Conservation (phyloP, 2,113 vertebrate genomes). For the Empidonax traillii region DNA sequence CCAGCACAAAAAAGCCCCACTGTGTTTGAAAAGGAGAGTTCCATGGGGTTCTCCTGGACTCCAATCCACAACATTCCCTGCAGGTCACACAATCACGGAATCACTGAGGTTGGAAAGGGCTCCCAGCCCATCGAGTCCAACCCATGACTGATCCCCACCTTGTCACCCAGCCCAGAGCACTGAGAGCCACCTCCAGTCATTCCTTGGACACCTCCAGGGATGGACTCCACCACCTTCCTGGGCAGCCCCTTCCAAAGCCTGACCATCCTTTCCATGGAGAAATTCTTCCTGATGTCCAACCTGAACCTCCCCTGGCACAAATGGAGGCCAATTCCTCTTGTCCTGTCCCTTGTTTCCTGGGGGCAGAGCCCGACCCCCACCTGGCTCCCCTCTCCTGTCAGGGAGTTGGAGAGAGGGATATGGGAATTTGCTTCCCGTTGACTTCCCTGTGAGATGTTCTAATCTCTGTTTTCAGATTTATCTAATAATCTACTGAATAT, state of each 20-base stretch:
- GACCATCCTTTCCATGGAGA: neutral
- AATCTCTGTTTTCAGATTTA: neutral
- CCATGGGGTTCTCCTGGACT: neutral
- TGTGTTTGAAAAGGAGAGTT: neutral
- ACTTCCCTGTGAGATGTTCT: neutral
- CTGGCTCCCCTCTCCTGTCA: neutral
- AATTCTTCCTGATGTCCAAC: neutral
- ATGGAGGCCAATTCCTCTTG: neutral
- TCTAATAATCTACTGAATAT: neutral
- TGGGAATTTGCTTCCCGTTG: neutral
- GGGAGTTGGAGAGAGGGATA: neutral
- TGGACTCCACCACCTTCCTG: neutral
- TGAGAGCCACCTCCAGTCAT: neutral
- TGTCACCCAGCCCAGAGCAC: neutral
- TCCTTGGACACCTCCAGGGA: neutral
- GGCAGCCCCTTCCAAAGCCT: neutral
- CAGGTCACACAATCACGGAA: neutral
- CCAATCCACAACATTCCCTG: neutral
- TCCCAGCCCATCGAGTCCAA: neutral
- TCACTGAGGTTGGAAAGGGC: neutral
- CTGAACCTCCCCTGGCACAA: neutral
- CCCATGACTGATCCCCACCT: neutral
- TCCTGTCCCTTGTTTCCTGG: neutral
- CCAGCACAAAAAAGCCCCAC: neutral
- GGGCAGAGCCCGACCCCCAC: neutral